A percentile compares a stretch with the other conserved stretches of the same genome.
phyloP scores from a whole-genome alignment of 2,888 invertebrate species.

The Clistopyga incitator region DNA sequence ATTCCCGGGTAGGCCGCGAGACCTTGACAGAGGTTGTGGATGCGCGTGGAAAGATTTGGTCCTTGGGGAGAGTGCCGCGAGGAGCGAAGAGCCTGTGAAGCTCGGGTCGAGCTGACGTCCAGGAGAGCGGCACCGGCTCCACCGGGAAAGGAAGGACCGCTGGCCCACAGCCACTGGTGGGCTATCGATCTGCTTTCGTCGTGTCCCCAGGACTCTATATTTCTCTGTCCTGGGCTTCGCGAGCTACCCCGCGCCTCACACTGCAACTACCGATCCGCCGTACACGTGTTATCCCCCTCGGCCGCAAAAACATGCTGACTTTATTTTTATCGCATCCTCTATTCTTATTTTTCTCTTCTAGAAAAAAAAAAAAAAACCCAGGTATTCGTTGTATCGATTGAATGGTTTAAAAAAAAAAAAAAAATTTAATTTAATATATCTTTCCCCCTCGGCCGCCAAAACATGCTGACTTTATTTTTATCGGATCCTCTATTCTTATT shows the following conservation, averaged over 20 bases:
- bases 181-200: conserved; percentile 55
- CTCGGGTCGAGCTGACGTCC: conserved; percentile 36
- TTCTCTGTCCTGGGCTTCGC: not conserved
- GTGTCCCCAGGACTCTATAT: conserved; percentile 32
- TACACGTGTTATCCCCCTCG: too few species aligned
- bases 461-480: too few species aligned
- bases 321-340: too few species aligned
- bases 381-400: too few species aligned
- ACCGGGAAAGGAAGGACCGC: conserved; percentile 31
- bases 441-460: too few species aligned
- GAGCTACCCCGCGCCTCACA: conserved; percentile 25
- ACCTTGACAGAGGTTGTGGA: conserved; percentile 29
- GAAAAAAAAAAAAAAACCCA: too few species aligned
- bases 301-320: too few species aligned
- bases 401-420: too few species aligned
- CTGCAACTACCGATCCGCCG: too few species aligned
- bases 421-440: too few species aligned
- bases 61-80: conserved; percentile 36
- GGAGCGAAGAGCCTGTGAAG: not conserved
- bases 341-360: too few species aligned
- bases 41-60: conserved; percentile 17
- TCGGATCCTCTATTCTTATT: too few species aligned
- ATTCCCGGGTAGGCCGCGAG: not conserved
- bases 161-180: conserved; percentile 56
- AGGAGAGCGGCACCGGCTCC: conserved; percentile 53